A percentile compares a stretch with the other conserved stretches of the same genome.
Evolutionary conservation across 1,140 invertebrate species (phyloP).

Genomic region (Saccostrea glomerata): DNA sequence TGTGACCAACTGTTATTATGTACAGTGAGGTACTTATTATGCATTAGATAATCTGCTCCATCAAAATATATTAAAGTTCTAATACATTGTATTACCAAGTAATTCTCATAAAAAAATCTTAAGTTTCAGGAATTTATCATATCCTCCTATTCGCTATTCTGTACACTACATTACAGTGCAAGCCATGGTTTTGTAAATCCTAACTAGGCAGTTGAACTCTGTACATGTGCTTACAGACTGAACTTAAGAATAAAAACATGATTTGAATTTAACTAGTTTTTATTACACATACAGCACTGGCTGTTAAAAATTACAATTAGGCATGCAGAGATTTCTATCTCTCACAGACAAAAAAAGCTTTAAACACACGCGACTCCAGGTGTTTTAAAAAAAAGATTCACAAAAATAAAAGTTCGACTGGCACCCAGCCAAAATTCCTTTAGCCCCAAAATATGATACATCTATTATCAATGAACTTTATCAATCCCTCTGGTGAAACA

Average conservation of each 20-base stretch:
- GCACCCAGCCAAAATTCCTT: constrained; percentile 23
- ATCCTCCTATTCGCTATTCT: too few species aligned
- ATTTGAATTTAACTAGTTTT: background rate
- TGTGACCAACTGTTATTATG: background rate
- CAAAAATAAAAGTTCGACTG: constrained; percentile 14
- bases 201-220: too few species aligned
- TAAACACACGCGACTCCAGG: constrained; percentile 13
- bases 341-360: constrained; percentile 33
- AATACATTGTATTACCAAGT: too few species aligned
- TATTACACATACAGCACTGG: constrained; percentile 34
- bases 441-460: constrained; percentile 33
- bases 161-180: too few species aligned
- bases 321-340: constrained; percentile 18
- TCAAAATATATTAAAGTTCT: too few species aligned
- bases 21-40: too few species aligned
- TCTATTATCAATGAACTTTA: constrained; percentile 33
- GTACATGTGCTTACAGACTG: too few species aligned
- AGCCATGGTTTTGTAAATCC: too few species aligned
- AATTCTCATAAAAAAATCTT: too few species aligned
- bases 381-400: constrained; percentile 39
- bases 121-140: too few species aligned
- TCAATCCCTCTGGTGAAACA: constrained; percentile 23
- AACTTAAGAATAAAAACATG: too few species aligned
- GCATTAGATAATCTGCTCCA: too few species aligned
- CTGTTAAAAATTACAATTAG: constrained; percentile 32